These are phyloP conservation scores for Caenorhabditis drosophilae DNA, from an alignment of 2,888 invertebrate species.

Conservation along the genomic window DNA sequence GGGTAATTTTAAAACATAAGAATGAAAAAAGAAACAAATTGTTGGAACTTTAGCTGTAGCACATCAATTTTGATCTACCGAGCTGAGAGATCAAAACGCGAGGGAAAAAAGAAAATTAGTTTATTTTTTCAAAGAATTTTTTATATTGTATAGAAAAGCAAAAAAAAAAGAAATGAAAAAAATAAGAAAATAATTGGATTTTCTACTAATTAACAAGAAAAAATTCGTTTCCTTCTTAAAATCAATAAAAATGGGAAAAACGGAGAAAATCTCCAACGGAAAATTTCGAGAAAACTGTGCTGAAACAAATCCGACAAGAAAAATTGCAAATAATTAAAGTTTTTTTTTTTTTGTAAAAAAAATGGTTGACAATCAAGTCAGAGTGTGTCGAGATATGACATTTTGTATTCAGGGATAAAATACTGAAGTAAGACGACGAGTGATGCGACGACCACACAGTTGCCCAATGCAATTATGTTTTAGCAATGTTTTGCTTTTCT, in stretches of 20 bases:
- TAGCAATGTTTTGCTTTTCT: slow-evolving; percentile 6
- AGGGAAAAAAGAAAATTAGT: no score
- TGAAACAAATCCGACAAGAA: not conserved
- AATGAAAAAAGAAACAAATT: not conserved
- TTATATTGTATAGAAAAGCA: no score
- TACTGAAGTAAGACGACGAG: slow-evolving; percentile 1
- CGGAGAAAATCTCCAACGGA: no score
- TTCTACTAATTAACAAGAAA: not conserved
- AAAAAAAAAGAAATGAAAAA: slow-evolving; percentile 11
- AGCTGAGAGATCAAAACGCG: no score
- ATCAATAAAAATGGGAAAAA: no score
- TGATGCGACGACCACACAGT: slow-evolving; percentile 7
- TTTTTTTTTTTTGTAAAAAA: not conserved
- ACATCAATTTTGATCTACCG: no score
- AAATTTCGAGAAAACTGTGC: no score
- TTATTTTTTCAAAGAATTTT: no score
- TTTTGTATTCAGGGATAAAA: slow-evolving; percentile 3
- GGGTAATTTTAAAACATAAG: not conserved
- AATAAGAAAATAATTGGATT: slow-evolving; percentile 5
- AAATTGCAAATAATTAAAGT: not conserved
- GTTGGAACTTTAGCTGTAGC: not conserved
- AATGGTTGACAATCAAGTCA: not conserved
- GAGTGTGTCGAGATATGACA: slow-evolving; percentile 1
- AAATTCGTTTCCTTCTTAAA: no score
- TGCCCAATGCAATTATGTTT: slow-evolving; percentile 10